A percentile compares a stretch with the other conserved stretches of the same genome.
Conservation (phyloP, 2,113 vertebrate genomes). For the Cebidichthys violaceus region DNA sequence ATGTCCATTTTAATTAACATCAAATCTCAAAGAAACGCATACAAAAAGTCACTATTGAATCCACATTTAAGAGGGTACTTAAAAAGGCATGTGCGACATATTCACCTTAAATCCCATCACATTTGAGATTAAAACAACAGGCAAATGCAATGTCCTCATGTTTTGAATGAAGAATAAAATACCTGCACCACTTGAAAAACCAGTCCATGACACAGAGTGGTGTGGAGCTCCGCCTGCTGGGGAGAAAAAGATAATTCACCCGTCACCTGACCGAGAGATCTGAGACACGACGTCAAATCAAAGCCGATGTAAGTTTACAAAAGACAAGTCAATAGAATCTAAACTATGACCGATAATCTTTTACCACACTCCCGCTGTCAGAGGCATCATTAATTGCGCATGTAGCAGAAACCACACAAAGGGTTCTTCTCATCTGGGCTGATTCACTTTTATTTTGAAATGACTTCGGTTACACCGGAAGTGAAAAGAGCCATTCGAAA, state of each 20-base stretch:
- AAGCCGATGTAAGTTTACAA: neutral
- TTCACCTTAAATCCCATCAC: neutral
- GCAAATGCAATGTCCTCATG: neutral
- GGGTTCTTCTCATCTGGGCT: rapidly evolving
- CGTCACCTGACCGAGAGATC: neutral
- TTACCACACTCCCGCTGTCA: neutral
- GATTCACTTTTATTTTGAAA: slow-evolving; percentile 66
- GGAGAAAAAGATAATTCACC: neutral
- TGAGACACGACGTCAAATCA: neutral
- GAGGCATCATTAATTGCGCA: too few relatives aligned
- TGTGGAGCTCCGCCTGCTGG: slow-evolving; percentile 25
- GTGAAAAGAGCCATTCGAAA: slow-evolving; percentile 28
- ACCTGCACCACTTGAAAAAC: neutral
- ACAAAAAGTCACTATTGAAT: neutral
- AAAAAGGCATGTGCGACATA: neutral
- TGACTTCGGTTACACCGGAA: slow-evolving; percentile 57
- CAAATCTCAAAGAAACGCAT: neutral
- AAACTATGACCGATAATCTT: neutral
- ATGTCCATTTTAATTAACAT: neutral
- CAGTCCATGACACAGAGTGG: neutral
- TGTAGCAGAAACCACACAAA: neutral
- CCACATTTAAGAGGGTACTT: too few relatives aligned
- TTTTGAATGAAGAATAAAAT: neutral
- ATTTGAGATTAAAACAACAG: neutral
- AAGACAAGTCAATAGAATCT: neutral